Conservation (phyloP, 1,140 invertebrate species). For the Lordiphosa clarofinis region DNA sequence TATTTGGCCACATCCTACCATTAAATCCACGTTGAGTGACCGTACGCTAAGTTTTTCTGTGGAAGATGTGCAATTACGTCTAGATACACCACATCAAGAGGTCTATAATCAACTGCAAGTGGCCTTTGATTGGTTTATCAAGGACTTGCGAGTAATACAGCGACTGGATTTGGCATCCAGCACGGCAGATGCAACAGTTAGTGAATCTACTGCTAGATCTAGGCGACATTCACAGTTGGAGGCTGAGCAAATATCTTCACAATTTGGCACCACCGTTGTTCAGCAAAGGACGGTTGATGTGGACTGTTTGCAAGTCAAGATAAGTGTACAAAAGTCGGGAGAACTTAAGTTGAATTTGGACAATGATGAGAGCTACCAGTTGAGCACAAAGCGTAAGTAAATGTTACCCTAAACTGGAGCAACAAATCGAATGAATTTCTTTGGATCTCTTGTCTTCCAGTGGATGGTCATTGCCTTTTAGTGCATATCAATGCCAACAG, state of each 20-base stretch:
- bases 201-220: slow-evolving; percentile 27
- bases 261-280: slow-evolving; percentile 51
- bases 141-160: slow-evolving; percentile 68
- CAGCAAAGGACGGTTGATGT: slow-evolving; percentile 73
- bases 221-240: too few species aligned
- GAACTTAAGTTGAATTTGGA: slow-evolving; percentile 83
- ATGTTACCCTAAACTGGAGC: too few species aligned
- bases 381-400: slow-evolving; percentile 81
- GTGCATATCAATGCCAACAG: slow-evolving; percentile 85
- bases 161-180: slow-evolving; percentile 38
- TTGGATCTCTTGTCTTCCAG: slow-evolving; percentile 17
- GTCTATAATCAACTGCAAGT: slow-evolving; percentile 58
- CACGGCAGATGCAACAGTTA: slow-evolving; percentile 16
- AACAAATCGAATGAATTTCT: neutral
- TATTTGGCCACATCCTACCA: slow-evolving; percentile 79
- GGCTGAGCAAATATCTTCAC: slow-evolving; percentile 9
- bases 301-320: slow-evolving; percentile 80
- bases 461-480: slow-evolving; percentile 81
- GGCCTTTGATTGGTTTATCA: slow-evolving; percentile 68
- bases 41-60: slow-evolving; percentile 68
- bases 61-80: slow-evolving; percentile 56
- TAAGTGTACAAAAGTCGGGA: slow-evolving; percentile 80
- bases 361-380: slow-evolving; percentile 88
- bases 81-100: slow-evolving; percentile 64
- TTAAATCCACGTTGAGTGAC: slow-evolving; percentile 58